Base-by-base conservation (phyloP, 2,797 vertebrate genomes). In the Onychomys torridus region DNA sequence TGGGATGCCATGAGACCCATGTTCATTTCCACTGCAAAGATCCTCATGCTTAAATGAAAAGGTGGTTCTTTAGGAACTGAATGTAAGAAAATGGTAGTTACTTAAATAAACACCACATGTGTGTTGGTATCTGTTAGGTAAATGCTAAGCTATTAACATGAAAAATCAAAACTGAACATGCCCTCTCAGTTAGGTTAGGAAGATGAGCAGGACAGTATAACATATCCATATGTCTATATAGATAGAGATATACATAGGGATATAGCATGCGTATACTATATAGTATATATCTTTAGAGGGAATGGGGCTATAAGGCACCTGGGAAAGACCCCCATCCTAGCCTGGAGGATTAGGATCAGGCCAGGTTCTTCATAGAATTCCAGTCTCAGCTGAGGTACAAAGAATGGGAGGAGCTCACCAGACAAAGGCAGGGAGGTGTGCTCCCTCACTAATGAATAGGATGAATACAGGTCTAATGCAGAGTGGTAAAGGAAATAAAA, bases 51-150 rank as follows among this genome's bases (percentile, higher is more conserved):
- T 52, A 78, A 34, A 5, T 21, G 12, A 79, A 29, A 95, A 96
- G 96, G 46, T 43, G 19, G 11, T 71, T 55, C n/a, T 69, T 86
- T 73, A 59, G 65, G 49, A 86, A 93, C 34, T n/a, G 23, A n/a
- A 8, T 43, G 0, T 59, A 75, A 71, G 6, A 83, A 93, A 49
- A 83, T 78, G 3, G 1, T 49, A 27, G 37, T 61, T 90, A 83
- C 84, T 85, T 65, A 94, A 93, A 93, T 92, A 63, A 10, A 77
- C 43, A 88, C 11, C 6, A 94, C 91, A 93, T 37, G 78, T 43
- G 29, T 87, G 61, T 88, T 71, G 61, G 73, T 43, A 40, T 10
- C 46, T 81, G 29, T 16, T 83, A 67, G 46, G 32, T 57, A 71
- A 89, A 69, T 75, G 13, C 2, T 55, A 90, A 40, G 19, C 23